A percentile compares a stretch with the other conserved stretches of the same genome.
Conservation (phyloP, 2,113 vertebrate genomes). For the Xyrauchen texanus region DNA sequence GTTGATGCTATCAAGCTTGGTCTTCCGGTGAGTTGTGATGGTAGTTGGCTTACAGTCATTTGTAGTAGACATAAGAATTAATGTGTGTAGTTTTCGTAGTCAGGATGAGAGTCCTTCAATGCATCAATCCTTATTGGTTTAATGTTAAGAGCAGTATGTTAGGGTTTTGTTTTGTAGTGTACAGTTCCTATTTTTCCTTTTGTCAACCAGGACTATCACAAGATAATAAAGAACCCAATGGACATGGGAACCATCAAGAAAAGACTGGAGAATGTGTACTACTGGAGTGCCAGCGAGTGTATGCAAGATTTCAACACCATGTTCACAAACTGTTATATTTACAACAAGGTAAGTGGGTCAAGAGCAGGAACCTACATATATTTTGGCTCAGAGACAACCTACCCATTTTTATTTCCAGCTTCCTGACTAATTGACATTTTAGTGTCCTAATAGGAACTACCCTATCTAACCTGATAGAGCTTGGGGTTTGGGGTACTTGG, state of each 20-base stretch:
- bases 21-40: slow-evolving; percentile 79
- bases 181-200: neutral
- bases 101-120: no score
- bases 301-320: slow-evolving; percentile 99
- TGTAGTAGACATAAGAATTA: no score
- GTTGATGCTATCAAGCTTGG: slow-evolving; percentile 88
- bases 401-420: no score
- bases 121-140: neutral
- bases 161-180: no score
- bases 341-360: slow-evolving; percentile 88
- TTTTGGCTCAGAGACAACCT: no score
- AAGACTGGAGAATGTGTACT: slow-evolving; percentile 92
- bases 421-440: no score
- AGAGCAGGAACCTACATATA: neutral
- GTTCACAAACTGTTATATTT: slow-evolving; percentile 99
- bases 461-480: no score
- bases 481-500: no score
- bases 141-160: no score
- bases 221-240: slow-evolving; percentile 95
- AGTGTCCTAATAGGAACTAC: no score
- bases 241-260: slow-evolving; percentile 98
- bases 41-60: no score
- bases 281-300: slow-evolving; percentile 93
- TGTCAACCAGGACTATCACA: slow-evolving; percentile 88
- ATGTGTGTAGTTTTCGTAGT: no score